These are phyloP conservation scores for Gadopsis bispinosus DNA, from an alignment of 2,797 vertebrate genomes.

Conservation along the genomic window DNA sequence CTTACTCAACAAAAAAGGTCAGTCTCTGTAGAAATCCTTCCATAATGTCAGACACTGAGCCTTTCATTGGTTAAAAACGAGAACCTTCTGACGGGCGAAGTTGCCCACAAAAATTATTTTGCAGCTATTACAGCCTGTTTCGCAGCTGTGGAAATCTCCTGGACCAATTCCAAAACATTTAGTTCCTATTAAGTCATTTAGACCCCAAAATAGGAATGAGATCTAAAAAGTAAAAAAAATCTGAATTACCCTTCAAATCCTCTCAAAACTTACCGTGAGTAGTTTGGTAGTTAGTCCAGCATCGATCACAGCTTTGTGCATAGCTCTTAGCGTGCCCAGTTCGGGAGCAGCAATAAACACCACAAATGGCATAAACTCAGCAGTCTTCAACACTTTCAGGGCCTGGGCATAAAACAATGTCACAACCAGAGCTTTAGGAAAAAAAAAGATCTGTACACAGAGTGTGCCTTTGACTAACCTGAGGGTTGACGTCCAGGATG, in stretches of 20 bases:
- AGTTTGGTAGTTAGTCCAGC: slow-evolving; percentile 98
- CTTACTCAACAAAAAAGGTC: too few species aligned
- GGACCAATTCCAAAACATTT: too few species aligned
- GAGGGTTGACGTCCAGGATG: slow-evolving; percentile 98
- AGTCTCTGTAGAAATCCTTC: too few species aligned
- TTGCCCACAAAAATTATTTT: too few species aligned
- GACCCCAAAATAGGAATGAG: too few species aligned
- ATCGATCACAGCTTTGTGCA: slow-evolving; percentile 98
- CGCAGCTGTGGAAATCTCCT: too few species aligned
- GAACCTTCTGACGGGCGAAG: too few species aligned
- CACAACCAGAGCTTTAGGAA: background rate
- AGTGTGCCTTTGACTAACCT: slow-evolving; percentile 81
- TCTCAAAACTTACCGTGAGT: slow-evolving; percentile 89
- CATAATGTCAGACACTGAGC: too few species aligned
- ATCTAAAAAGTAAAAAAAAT: too few species aligned
- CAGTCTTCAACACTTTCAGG: slow-evolving; percentile 94
- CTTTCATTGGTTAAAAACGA: too few species aligned
- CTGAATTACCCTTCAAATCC: background rate
- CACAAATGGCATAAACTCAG: slow-evolving; percentile 99
- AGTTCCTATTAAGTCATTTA: too few species aligned
- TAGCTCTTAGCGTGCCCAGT: slow-evolving; percentile 93
- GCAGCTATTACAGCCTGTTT: too few species aligned
- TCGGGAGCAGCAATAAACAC: slow-evolving; percentile 98
- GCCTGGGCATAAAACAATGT: slow-evolving; percentile 83
- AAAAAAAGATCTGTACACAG: background rate